Evolutionary conservation across 2,888 invertebrate genomes (phyloP).

Genomic region (Schrankia costaestrigalis): DNA sequence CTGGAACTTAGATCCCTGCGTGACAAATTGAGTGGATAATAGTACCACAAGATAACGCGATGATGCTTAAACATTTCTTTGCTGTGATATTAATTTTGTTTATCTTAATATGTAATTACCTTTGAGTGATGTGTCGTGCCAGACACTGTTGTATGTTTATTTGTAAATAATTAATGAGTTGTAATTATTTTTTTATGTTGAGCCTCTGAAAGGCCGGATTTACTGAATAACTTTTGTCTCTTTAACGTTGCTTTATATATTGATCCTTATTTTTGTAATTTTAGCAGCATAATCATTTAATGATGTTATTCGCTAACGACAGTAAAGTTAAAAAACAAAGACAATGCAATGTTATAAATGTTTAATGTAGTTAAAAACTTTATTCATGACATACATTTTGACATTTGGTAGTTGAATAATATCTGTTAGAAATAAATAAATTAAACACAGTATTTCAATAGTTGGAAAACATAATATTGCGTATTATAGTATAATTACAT

Average conservation of each 20-base stretch:
- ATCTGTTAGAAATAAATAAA: too few relatives aligned
- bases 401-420: too few relatives aligned
- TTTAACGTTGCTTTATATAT: slow-evolving; percentile 27
- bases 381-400: too few relatives aligned
- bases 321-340: slow-evolving; percentile 8
- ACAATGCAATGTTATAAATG: slow-evolving; percentile 5
- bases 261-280: slow-evolving; percentile 21
- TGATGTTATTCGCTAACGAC: too few relatives aligned
- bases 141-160: slow-evolving; percentile 49
- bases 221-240: slow-evolving; percentile 22
- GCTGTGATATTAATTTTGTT: slow-evolving; percentile 74
- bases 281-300: slow-evolving; percentile 11
- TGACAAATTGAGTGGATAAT: slow-evolving; percentile 27
- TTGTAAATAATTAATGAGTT: slow-evolving; percentile 56
- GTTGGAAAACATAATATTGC: slow-evolving; percentile 2
- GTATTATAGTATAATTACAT: too few relatives aligned
- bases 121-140: slow-evolving; percentile 52
- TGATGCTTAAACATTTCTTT: slow-evolving; percentile 58
- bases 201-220: slow-evolving; percentile 21
- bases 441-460: neutral
- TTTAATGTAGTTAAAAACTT: too few relatives aligned
- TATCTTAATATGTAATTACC: slow-evolving; percentile 53
- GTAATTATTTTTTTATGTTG: slow-evolving; percentile 38
- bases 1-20: slow-evolving; percentile 37
- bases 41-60: slow-evolving; percentile 18